These are phyloP conservation scores for Siniperca chuatsi DNA, from an alignment of 2,113 vertebrate genomes.

Conservation along the genomic window DNA sequence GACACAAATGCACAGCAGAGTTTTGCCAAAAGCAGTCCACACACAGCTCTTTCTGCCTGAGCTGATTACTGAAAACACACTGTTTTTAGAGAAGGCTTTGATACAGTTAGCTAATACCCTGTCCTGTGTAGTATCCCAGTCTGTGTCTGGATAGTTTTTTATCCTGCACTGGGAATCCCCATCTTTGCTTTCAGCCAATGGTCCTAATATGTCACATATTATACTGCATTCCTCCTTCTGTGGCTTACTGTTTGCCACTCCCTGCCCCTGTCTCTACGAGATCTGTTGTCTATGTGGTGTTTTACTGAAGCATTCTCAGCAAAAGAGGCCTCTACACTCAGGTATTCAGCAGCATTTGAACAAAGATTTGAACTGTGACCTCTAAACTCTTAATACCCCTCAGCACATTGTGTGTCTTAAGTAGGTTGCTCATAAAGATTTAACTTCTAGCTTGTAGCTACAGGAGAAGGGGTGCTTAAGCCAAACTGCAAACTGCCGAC, in stretches of 20 bases:
- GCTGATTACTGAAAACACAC: background rate
- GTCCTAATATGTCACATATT: slow-evolving; percentile 43
- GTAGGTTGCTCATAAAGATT: slow-evolving; percentile 39
- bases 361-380: slow-evolving; percentile 42
- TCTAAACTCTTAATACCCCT: slow-evolving; percentile 28
- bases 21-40: slow-evolving; percentile 13
- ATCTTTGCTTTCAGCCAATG: slow-evolving; percentile 16
- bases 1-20: slow-evolving; percentile 23
- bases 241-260: slow-evolving; percentile 42
- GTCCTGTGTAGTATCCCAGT: background rate
- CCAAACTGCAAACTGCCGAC: slow-evolving; percentile 10
- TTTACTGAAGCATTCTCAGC: slow-evolving; percentile 33
- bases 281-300: slow-evolving; percentile 44
- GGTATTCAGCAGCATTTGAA: slow-evolving; percentile 38
- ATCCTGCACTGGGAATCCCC: slow-evolving; percentile 28
- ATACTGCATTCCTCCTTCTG: slow-evolving; percentile 42
- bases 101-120: background rate
- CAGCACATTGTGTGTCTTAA: slow-evolving; percentile 10
- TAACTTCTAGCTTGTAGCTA: background rate
- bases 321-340: slow-evolving; percentile 32
- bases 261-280: slow-evolving; percentile 25
- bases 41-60: slow-evolving; percentile 29
- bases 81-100: background rate
- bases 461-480: slow-evolving; percentile 6
- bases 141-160: background rate